Evolutionary conservation across 1,140 invertebrate genomes (phyloP), one percentile per base, ranked within the genome.

Genomic region (Harlomillsia oculata): DNA sequence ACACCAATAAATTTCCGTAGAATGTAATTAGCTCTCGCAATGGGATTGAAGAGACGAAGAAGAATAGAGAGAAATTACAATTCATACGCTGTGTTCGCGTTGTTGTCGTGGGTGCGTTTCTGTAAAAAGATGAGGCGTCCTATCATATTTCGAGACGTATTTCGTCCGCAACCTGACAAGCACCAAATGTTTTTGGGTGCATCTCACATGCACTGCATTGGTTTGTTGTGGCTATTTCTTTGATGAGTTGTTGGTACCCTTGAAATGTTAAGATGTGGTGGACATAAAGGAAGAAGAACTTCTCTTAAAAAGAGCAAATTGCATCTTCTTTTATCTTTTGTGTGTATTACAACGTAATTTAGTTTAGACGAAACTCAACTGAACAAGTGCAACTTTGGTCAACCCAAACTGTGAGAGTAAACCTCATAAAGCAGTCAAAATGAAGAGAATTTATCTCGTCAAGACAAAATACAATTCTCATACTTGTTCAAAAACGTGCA

Each of bases 341-440:
- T 41, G 39, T 20, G 18, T 41, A 41, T 16, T 41, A 41, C 18
- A 20, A 3, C 16, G 39, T 14, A 41, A 8, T 41, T 8, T n/a
- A n/a, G 43, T 5, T 44, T 26, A 26, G 16, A 29, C 14, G n/a
- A n/a, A 5, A 34, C 28, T 18, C 11, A 46, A 45, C 18, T 32
- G 28, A 46, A 44, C 1, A n/a, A 14, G 13, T 5, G 43, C 32
- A 32, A 28, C 45, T 48, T 48, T 32, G 28, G 30, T 21, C 43
- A 45, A 45, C 34, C 45, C 45, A 48, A 48, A 48, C 34, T 32
- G 28, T 48, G 30, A 21, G 16, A 13, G 23, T 11, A 48, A 48
- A 18, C 34, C 45, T 48, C 45, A 48, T 48, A 48, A 48, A 48
- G 45, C 45, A 48, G 45, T 48, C 45, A 48, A 48, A 48, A 48